Conservation (phyloP, 1,140 invertebrate genomes). For the Manduca sexta region DNA sequence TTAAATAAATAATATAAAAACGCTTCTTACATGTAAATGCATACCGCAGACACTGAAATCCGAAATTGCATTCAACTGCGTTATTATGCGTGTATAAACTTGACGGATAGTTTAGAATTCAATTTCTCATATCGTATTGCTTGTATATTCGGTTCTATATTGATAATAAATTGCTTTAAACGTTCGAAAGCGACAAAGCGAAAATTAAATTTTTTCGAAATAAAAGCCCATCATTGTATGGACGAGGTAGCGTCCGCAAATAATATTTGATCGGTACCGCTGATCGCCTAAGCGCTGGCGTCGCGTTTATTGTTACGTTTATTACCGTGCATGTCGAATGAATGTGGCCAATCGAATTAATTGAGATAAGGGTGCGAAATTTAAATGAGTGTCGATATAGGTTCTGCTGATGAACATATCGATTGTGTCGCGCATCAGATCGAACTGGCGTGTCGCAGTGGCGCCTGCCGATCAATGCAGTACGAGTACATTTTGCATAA, state of each 20-base stretch:
- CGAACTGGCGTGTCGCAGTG: conserved; percentile 32
- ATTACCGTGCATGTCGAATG: conserved; percentile 19
- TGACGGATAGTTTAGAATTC: no score
- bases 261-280: background rate
- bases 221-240: no score
- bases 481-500: conserved; percentile 66
- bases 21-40: no score
- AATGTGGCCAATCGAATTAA: conserved; percentile 17
- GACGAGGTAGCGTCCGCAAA: background rate
- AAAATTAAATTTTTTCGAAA: no score
- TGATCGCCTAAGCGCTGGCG: background rate
- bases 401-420: conserved; percentile 32
- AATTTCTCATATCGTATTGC: conserved; percentile 6
- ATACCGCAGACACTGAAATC: no score
- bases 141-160: no score
- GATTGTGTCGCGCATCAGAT: conserved; percentile 32
- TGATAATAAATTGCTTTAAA: no score
- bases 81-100: no score
- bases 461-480: conserved; percentile 44
- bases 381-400: conserved; percentile 23
- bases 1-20: no score
- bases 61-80: conserved; percentile 3
- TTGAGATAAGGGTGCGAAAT: conserved; percentile 18
- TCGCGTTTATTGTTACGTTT: conserved; percentile 16
- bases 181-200: no score